Base-by-base conservation (phyloP, 1,140 invertebrate species). In the Dinoponera quadriceps region DNA sequence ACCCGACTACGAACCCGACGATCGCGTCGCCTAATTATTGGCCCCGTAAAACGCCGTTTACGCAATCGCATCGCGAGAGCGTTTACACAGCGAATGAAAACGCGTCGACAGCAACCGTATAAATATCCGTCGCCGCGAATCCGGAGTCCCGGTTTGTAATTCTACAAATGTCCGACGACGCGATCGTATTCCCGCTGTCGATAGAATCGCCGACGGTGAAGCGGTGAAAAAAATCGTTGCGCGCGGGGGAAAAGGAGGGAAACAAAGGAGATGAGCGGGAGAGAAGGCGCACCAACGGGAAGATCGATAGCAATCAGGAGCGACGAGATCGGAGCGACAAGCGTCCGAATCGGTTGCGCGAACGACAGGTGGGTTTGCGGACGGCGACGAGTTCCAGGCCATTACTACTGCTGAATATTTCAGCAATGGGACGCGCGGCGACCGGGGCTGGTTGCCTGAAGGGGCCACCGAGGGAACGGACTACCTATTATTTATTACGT, bases 401-500 rank as follows among this genome's bases (percentile, higher is more conserved):
- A 91, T 91, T 91, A 91, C 89, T 81, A 85, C 81, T 78, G 77
- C 77, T 91, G 90, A 91, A 91, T 91, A 90, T 90, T 91, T 91
- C 88, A 60, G 57, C 82, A 49, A 83, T 81, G 72, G 73, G 73
- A 81, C 72, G 54, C 72, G 54, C 16, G 51, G 16, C 75, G 65
- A 57, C 51, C 54, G 75, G 29, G 51, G 57, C 68, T 59, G 69
- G 62, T 54, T 57, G 62, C 62, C 63, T 71, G 65, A 82, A 73
- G 59, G 83, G 72, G 78, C 86, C 77, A 91, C 84, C 83, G 84
- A 89, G 85, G 75, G 82, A 86, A 86, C 85, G 86, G 80, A 86
- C 86, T 88, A 90, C 83, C 90, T 91, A 91, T 91, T 92, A 92
- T 92, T 92, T 92, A 92, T 92, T 85, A 84, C 90, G 85, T 90